These are phyloP conservation scores for Drosophila ficusphila DNA, from an alignment of 1,140 invertebrate genomes.

Conservation along the genomic window DNA sequence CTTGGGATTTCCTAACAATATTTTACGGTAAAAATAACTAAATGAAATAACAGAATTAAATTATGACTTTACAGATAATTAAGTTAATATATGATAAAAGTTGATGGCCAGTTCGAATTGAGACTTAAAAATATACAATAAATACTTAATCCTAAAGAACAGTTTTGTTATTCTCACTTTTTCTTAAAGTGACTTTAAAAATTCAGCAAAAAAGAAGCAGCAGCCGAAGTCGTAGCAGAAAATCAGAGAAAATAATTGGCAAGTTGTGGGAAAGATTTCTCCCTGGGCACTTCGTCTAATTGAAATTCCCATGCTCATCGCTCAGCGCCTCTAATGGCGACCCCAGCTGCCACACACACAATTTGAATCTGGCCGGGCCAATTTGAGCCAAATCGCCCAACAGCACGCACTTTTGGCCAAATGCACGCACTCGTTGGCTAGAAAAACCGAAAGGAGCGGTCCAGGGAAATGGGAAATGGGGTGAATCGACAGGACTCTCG, in stretches of 20 bases:
- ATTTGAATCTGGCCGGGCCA: conserved; percentile 46
- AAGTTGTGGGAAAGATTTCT: conserved; percentile 60
- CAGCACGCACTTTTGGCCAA: conserved; percentile 53
- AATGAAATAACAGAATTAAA: too few species aligned
- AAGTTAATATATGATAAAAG: too few species aligned
- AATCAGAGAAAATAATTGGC: conserved; percentile 57
- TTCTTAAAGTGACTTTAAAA: conserved; percentile 33
- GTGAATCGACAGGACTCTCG: conserved; percentile 11
- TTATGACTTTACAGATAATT: too few species aligned
- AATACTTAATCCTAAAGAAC: too few species aligned
- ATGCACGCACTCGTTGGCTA: conserved; percentile 49
- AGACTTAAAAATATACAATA: neutral
- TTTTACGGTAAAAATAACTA: too few species aligned
- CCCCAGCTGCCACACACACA: conserved; percentile 56
- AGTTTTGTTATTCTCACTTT: neutral
- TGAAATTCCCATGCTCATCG: conserved; percentile 66
- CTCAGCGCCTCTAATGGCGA: conserved; percentile 58
- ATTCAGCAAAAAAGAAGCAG: conserved; percentile 5
- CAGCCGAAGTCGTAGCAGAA: conserved; percentile 1
- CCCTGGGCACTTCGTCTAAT: conserved; percentile 56
- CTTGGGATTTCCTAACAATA: too few species aligned
- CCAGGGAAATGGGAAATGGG: neutral
- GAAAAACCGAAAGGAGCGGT: conserved; percentile 17
- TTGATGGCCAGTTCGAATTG: too few species aligned
- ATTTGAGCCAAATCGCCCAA: conserved; percentile 57